Evolutionary conservation across 2,888 invertebrate genomes (phyloP), one percentile per base, ranked within the genome.

Genomic region (Agonopterix heracliana): DNA sequence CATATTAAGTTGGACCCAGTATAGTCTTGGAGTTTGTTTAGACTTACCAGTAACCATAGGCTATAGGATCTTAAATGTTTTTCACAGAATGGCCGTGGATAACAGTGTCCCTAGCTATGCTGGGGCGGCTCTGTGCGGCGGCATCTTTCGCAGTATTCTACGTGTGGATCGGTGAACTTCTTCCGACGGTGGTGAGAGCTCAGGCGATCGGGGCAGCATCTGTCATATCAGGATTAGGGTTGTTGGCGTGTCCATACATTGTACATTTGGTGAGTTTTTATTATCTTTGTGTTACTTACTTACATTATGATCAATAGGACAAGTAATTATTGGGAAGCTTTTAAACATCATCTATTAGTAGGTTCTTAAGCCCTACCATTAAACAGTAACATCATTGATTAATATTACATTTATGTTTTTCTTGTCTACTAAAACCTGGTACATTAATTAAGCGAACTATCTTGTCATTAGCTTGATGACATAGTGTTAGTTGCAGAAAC

Each of bases 61-160:
- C n/a, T 26, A 26, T 7, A 26, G 5, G 26, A 5, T 5, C 26
- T 26, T 38, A 9, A 3, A 7, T 45, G 42, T 53, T 45, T 42
- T 44, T 68, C 72, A 4, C 69, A 91, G 91, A 89, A 1, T 87
- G 87, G 66, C 90, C 91, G 0, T 92, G 92, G 92, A 79, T 92
- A 43, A 91, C 91, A 9, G 92, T 92, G 0, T 79, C 83, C 0
- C 70, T 93, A 47, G 92, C 93, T 7, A 92, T 93, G 90, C 71
- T 92, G 47, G 93, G 93, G 0, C 90, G 93, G 54, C 88, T 93
- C 44, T 92, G 91, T 36, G 91, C 91, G n/a, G 92, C 93, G 2
- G 91, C 92, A 0, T 91, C 92, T 0, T 93, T 93, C 63, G 90
- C 92, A 0, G 91, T 92, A 1, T 92, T 93, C 73, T 93, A 93